Evolutionary conservation across 2,113 vertebrate species (phyloP), one percentile per base, ranked within the genome.

Genomic region (Pelodiscus sinensis): DNA sequence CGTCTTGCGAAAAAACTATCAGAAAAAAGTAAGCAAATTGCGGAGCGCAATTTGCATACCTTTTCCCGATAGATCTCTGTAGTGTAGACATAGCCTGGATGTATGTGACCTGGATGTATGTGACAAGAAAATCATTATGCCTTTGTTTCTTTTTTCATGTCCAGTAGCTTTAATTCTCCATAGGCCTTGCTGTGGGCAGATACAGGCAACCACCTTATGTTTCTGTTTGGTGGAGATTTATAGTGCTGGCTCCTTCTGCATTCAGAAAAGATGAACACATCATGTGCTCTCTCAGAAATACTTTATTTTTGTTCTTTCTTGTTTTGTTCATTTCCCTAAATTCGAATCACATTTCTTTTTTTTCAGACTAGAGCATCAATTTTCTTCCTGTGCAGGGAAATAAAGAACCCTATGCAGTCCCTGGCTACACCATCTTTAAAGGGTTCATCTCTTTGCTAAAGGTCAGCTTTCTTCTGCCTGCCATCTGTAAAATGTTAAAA

Each of bases 401-500:
- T 71, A 93, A 56, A 73, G 31, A 51, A 35, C 31, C 29, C 29
- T 60, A 19, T 13, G 4, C 44, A 80, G 6, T 1, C 29, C 38
- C 51, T 81, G 27, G 19, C n/a, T 86, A 52, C 22, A 65, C 6
- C 21, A 56, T 82, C 85, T 71, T 35, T 71, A 71, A 71, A 71
- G 65, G n/a, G 65, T 71, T 71, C 65, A 35, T 71, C 84, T 92
- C 73, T 89, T 92, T 85, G 65, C 31, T 75, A 81, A 87, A 92
- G 29, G 38, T 92, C 86, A 89, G 31, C 81, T 89, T 79, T 1
- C 1, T 38, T 73, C 44, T 93, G 27, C 27, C 56, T 68, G 65
- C 12, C 56, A 81, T 9, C 56, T 78, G 2, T 57, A 65, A 77
- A 92, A 81, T 19, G 24, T 22, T 38, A 58, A 35, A 56, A 78